phyloP scores from a whole-genome alignment of 2,797 vertebrate genomes.

The Enteromius unitaeniatus region DNA sequence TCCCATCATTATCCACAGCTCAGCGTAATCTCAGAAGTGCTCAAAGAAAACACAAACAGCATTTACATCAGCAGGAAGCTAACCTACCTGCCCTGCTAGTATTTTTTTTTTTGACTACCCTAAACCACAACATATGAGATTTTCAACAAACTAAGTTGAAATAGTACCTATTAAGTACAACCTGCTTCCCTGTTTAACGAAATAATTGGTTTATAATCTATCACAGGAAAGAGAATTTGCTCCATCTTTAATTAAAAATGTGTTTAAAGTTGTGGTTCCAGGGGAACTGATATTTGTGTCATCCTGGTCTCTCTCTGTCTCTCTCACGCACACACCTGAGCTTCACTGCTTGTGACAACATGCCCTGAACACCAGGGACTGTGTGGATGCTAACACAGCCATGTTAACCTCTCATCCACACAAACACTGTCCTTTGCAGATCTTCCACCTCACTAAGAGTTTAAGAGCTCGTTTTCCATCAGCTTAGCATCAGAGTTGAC shows the following conservation, averaged over 20 bases:
- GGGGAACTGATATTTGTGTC: constrained; percentile 2
- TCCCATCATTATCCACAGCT: constrained; percentile 11
- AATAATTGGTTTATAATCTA: not conserved
- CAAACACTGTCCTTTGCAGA: constrained; percentile 22
- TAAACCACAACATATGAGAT: not conserved
- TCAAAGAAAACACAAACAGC: constrained; percentile 25
- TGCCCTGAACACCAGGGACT: constrained; percentile 51
- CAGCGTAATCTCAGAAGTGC: constrained; percentile 16
- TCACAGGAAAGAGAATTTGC: not conserved
- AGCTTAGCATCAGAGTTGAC: constrained; percentile 22
- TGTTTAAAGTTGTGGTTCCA: constrained; percentile 17
- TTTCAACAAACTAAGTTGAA: not conserved
- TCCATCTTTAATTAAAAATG: constrained; percentile 15
- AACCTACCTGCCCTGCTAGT: constrained; percentile 22
- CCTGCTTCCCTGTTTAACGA: not conserved
- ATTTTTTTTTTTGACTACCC: not conserved
- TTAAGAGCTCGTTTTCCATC: constrained; percentile 14
- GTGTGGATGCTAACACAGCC: constrained; percentile 25
- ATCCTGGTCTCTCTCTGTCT: not conserved
- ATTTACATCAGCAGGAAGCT: constrained; percentile 28
- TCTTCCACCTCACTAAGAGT: constrained; percentile 14
- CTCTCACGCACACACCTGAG: not conserved
- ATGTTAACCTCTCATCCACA: constrained; percentile 43
- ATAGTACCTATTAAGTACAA: not conserved
- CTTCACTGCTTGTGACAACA: constrained; percentile 57